A percentile compares a stretch with the other conserved stretches of the same genome.
These are phyloP conservation scores for Teleogryllus oceanicus DNA, from an alignment of 2,888 invertebrate species.

Conservation along the genomic window DNA sequence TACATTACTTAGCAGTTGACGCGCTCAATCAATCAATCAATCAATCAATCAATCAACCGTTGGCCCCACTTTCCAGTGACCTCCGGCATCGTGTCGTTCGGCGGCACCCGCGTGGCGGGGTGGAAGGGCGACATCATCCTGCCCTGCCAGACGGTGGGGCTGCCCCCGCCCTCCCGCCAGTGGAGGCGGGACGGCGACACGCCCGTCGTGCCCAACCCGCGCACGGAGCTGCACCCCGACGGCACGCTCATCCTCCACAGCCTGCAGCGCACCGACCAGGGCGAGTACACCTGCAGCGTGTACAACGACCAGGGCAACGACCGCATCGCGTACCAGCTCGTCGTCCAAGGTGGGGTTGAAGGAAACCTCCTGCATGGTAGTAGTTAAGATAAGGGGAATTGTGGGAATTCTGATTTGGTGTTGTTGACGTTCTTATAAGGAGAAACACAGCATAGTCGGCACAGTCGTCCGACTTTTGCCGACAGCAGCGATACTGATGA, in stretches of 20 bases:
- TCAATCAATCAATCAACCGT: too few species aligned
- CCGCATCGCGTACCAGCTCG: slow-evolving; percentile 39
- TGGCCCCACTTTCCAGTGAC: slow-evolving; percentile 36
- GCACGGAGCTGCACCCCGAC: slow-evolving; percentile 29
- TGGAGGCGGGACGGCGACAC: slow-evolving; percentile 29
- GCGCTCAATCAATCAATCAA: too few species aligned
- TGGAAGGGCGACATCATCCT: slow-evolving; percentile 41
- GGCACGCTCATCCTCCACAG: slow-evolving; percentile 40
- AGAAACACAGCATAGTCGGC: too few species aligned
- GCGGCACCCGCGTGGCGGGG: slow-evolving; percentile 40
- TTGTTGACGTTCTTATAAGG: too few species aligned
- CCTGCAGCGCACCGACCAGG: slow-evolving; percentile 40
- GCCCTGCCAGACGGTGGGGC: slow-evolving; percentile 41
- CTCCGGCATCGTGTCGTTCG: slow-evolving; percentile 43
- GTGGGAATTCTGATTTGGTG: too few species aligned
- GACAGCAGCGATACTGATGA: too few species aligned
- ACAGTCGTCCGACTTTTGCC: too few species aligned
- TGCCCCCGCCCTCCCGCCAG: slow-evolving; percentile 39
- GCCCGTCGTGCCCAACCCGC: slow-evolving; percentile 22
- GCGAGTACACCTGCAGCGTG: slow-evolving; percentile 41
- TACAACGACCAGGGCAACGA: slow-evolving; percentile 39
- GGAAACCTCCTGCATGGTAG: too few species aligned
- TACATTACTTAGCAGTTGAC: too few species aligned
- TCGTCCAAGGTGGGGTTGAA: slow-evolving; percentile 38
- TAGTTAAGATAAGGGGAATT: too few species aligned